Evolutionary conservation across 2,113 vertebrate genomes (phyloP), one percentile per base, ranked within the genome.

Genomic region (Proterorhinus semilunaris): DNA sequence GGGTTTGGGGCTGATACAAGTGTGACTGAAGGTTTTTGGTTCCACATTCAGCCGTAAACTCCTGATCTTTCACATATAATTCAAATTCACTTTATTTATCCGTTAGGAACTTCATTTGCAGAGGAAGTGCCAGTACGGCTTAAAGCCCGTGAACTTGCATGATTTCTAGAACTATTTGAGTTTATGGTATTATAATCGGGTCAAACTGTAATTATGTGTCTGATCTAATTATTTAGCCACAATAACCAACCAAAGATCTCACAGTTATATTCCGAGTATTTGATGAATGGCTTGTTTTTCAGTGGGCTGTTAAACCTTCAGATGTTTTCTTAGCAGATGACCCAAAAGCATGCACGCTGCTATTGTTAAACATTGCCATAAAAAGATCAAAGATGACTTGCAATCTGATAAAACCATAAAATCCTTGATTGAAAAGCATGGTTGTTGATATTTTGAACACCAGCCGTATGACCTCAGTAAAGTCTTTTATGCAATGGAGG

Each of bases 401-500:
- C 43, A 12, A 6, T 17, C 10, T 1, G 8, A 11, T 57, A 47
- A 50, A 13, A n/a, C 13, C 16, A 16, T 21, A 9, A 63, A 46
- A 54, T 17, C 17, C 53, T 10, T 3, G 16, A 63, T 63, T 17
- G 6, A 59, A 59, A 36, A 43, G 21, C 8, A 55, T 8, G 7
- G 27, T 59, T 27, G 8, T 44, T 58, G 51, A 59, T 52, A 47
- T 46, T 36, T 50, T 62, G 49, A 52, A 61, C 53, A 8, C 1
- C 44, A 63, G 1, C 7, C 6, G 7, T 55, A 7, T 65, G 15
- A 27, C n/a, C 12, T 8, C 42, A 47, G 15, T 10, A 3, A n/a
- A 71, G 15, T 62, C 43, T 46, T 46, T 62, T 68, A 58, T 68
- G 50, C 68, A 62, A 76, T 8, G 16, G 47, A 63, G 11, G 2